phyloP scores from a whole-genome alignment of 2,113 vertebrate species.

The Xyrauchen texanus region DNA sequence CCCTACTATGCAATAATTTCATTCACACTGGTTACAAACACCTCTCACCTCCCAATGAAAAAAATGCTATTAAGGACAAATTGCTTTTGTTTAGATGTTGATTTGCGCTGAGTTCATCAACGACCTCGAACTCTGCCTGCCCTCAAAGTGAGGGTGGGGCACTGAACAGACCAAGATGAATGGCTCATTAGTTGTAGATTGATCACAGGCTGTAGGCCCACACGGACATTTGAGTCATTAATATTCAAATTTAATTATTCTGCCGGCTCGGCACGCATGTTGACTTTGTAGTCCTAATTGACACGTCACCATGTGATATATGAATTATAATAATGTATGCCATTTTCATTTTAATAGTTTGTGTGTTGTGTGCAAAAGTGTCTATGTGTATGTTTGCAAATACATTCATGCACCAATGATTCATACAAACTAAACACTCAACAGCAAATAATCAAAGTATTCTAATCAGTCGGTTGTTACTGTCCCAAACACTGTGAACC shows the following conservation, averaged over 20 bases:
- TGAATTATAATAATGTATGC: slow-evolving; percentile 73
- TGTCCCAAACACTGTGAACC: slow-evolving; percentile 3
- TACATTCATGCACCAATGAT: neutral
- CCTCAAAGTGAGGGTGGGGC: slow-evolving; percentile 51
- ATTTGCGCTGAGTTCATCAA: slow-evolving; percentile 61
- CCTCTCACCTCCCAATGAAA: slow-evolving; percentile 44
- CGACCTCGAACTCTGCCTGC: slow-evolving; percentile 42
- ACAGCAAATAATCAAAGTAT: neutral
- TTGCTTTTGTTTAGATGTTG: slow-evolving; percentile 68
- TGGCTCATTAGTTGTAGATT: slow-evolving; percentile 76
- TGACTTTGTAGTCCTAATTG: slow-evolving; percentile 70
- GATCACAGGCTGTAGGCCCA: slow-evolving; percentile 69
- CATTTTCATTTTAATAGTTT: slow-evolving; percentile 63
- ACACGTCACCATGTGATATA: slow-evolving; percentile 68
- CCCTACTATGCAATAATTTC: neutral
- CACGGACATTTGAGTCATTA: slow-evolving; percentile 70
- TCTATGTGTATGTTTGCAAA: slow-evolving; percentile 5
- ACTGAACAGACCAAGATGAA: slow-evolving; percentile 67
- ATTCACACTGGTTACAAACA: slow-evolving; percentile 20
- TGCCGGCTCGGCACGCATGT: slow-evolving; percentile 59
- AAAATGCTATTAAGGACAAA: slow-evolving; percentile 51
- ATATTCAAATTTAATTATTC: slow-evolving; percentile 77
- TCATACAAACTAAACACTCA: slow-evolving; percentile 21
- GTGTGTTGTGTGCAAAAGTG: slow-evolving; percentile 7
- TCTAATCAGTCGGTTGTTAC: slow-evolving; percentile 22